Evolutionary conservation across 35 echinoderm and acorn worm genomes (phyloP), one percentile per base, ranked within the genome.

Genomic region (Lytechinus variegatus): DNA sequence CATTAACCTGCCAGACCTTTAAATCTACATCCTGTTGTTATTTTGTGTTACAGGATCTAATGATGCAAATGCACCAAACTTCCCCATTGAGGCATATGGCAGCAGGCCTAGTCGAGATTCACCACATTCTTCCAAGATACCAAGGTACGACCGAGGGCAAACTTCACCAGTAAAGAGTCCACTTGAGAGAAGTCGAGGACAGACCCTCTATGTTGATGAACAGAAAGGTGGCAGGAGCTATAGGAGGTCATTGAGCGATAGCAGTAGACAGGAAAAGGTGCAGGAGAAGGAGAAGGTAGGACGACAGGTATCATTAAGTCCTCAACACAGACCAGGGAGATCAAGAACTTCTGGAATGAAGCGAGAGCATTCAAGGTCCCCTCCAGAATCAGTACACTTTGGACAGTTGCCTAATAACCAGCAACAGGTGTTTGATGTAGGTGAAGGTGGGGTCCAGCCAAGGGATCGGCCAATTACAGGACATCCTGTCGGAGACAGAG

Each of bases 41-140:
- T 52, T 52, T 89, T 90, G 9, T 90, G 33, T 90, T 52, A 29
- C 88, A 99, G 98, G 98, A 54, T 99, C 98, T 54, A 97, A 99
- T 95, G 98, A 99, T 98, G 98, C 97, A 53, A 95, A 95, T 33
- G 87, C 97, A 52, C 98, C 98, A 10, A n/a, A 94, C 11, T 98
- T 99, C 52, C 98, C 97, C 16, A 14, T 56, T 44, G 94, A 95
- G 92, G 94, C 95, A 53, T 95, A 97, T 21, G 98, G 98, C 21
- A 95, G 96, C 54, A 97, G 98, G 60, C 71, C 94, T 60, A 95
- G 95, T n/a, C 53, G 52, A 57, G 92, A 93, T 55, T 72, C 94
- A 66, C 97, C 96, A 66, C 55, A 71, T 19, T 52, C 54, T 11
- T 98, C 96, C 52, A 88, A 95, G 88, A 94, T 98, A 79, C 97